Conservation (phyloP, 2,797 vertebrate genomes). For the Lagocephalus sceleratus region DNA sequence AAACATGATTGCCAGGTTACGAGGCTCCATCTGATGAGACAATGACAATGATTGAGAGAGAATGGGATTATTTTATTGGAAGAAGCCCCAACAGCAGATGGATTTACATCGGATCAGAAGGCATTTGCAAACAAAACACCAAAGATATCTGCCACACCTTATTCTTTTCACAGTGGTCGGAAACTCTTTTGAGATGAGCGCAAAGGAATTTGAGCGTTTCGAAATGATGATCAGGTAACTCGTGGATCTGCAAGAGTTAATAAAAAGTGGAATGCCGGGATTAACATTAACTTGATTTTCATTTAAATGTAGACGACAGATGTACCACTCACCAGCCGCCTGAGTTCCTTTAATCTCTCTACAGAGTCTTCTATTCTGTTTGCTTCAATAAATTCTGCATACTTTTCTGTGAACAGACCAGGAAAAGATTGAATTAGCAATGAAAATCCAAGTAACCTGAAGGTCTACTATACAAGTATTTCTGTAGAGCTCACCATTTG, state of each 20-base stretch:
- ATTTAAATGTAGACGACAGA: neutral
- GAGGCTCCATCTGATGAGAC: constrained; percentile 90
- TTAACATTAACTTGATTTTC: neutral
- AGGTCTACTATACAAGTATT: neutral
- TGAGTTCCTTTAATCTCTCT: constrained; percentile 89
- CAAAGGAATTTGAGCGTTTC: constrained; percentile 97
- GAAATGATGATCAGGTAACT: constrained; percentile 93
- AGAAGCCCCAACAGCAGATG: constrained; percentile 2
- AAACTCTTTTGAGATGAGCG: constrained; percentile 91
- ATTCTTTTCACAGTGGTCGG: constrained; percentile 97
- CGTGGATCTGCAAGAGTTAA: constrained; percentile 77
- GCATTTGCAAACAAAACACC: constrained; percentile 7
- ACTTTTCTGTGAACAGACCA: constrained; percentile 82
- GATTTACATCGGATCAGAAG: neutral
- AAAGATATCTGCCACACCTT: constrained; percentile 77
- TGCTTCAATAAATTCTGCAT: constrained; percentile 95
- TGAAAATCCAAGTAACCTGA: neutral
- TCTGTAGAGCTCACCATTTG: constrained; percentile 83
- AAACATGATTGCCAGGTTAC: constrained; percentile 97
- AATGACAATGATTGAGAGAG: neutral
- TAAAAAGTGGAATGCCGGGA: constrained; percentile 8
- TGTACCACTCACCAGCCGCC: constrained; percentile 86
- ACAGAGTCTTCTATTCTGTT: constrained; percentile 91
- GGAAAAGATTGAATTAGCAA: neutral
- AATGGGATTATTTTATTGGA: constrained; percentile 4